Evolutionary conservation across 2,797 vertebrate species (phyloP), one percentile per base, ranked within the genome.

Genomic region (Presbytis comata): DNA sequence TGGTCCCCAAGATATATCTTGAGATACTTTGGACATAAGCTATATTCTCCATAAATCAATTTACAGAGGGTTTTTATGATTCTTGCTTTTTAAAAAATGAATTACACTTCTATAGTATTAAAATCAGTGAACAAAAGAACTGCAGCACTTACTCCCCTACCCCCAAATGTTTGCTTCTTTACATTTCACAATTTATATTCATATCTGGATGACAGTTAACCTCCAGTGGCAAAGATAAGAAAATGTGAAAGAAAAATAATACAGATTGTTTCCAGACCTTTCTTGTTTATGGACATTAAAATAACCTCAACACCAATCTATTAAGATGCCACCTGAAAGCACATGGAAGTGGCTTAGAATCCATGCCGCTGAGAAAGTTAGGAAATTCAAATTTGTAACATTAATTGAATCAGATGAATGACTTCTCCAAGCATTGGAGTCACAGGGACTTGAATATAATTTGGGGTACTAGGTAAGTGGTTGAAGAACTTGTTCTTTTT

Each of bases 401-500:
- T 57, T 61, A 55, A 1, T 28, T 17, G 17, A 97, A 95, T 36
- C 92, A 84, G 92, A 26, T 82, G 59, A 12, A 17, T 50, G 92
- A 81, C 44, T 82, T 95, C 22, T 95, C 0, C 26, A 96, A 95
- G 81, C 33, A 93, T 36, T 81, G 93, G 57, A 91, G n/a, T 85
- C 83, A 92, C 1, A 57, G 44, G 30, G 13, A 95, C 48, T 48
- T 91, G 59, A 82, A 84, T 79, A 89, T 55, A 82, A 91, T 44
- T 57, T 91, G 46, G 53, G 50, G 55, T 57, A 50, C 87, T 83
- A 93, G 86, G 50, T 46, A 76, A 76, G 57, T 61, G 57, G 39
- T 12, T 44, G 55, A 61, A 95, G n/a, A 95, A 97, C 95, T 88
- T 93, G 17, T 79, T 98, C n/a, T 93, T 97, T 93, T 95, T 93